Percentiles rank a stretch among this genome's conserved stretches.
phyloP scores from a whole-genome alignment of 2,113 vertebrate genomes.

The Prinia subflava region DNA sequence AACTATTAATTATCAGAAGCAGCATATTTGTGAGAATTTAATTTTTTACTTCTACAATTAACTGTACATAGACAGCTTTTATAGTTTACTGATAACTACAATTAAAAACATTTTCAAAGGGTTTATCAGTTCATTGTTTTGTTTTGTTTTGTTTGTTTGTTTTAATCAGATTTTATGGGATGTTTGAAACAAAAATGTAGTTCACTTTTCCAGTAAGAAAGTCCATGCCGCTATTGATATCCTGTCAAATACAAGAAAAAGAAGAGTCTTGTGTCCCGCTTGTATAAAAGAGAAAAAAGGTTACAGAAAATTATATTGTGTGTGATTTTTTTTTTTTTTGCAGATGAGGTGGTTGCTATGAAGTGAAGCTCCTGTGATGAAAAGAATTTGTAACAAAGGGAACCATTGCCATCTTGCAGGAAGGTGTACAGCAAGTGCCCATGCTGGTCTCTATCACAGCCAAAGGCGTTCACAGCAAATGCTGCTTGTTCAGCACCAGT shows the following conservation, averaged over 20 bases:
- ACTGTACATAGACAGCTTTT: background rate
- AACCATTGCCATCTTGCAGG: background rate
- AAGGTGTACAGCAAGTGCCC: background rate
- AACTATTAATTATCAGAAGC: background rate
- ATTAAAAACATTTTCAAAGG: background rate
- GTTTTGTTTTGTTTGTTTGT: background rate
- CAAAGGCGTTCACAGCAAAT: background rate
- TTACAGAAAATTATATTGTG: background rate
- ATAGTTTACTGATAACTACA: background rate
- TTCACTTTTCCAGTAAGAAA: background rate
- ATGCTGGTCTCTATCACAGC: background rate
- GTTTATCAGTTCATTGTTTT: fast-evolving
- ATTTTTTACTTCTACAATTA: background rate
- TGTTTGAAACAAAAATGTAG: background rate
- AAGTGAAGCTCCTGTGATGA: background rate
- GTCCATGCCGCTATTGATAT: background rate
- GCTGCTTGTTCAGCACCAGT: background rate
- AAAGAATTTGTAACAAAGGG: background rate
- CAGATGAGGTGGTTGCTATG: background rate
- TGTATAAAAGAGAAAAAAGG: background rate
- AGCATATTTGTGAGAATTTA: background rate
- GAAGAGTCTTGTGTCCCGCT: background rate
- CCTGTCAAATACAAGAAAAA: background rate
- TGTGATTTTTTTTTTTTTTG: background rate
- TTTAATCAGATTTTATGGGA: background rate